Percentiles rank a stretch among this genome's conserved stretches.
These are phyloP conservation scores for Chlorodrepanis virens DNA, from an alignment of 2,113 vertebrate genomes.

Conservation along the genomic window DNA sequence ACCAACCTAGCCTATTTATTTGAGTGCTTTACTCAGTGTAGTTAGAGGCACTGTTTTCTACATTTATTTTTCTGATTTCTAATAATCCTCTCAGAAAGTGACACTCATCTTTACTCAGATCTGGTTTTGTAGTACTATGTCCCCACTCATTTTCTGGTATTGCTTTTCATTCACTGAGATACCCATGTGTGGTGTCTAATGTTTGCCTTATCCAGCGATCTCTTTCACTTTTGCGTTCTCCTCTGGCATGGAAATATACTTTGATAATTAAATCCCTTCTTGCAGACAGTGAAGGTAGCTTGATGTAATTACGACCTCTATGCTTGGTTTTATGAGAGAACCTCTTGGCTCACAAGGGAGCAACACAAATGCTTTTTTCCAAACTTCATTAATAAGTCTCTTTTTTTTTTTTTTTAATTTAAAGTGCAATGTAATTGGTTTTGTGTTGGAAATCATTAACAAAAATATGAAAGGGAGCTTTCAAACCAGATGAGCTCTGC, in stretches of 20 bases:
- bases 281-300: constrained; percentile 2
- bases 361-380: background rate
- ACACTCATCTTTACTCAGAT: background rate
- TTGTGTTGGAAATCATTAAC: background rate
- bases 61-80: background rate
- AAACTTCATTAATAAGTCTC: background rate
- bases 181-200: background rate
- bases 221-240: background rate
- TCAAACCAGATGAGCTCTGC: background rate
- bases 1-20: background rate
- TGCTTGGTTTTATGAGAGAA: background rate
- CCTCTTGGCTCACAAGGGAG: background rate
- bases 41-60: background rate
- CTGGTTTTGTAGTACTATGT: background rate
- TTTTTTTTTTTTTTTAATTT: background rate
- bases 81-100: background rate
- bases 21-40: background rate
- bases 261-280: constrained; percentile 12
- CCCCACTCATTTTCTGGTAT: background rate
- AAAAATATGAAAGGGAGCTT: background rate
- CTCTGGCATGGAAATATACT: background rate
- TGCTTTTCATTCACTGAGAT: background rate
- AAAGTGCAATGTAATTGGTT: background rate
- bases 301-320: background rate
- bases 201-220: background rate